phyloP scores from a whole-genome alignment of 2,888 invertebrate genomes.

The Polydrusus tereticollis region DNA sequence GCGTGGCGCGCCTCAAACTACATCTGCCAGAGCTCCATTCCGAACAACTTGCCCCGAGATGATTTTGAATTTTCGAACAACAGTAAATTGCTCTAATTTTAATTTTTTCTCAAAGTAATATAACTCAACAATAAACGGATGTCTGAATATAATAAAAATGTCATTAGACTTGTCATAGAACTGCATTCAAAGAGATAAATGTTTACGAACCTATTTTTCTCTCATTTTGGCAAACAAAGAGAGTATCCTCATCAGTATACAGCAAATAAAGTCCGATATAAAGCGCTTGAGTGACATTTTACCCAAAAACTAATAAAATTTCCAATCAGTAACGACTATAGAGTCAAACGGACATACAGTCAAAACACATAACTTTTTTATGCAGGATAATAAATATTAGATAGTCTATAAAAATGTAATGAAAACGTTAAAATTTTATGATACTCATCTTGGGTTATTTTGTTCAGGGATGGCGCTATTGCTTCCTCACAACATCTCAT shows the following conservation, averaged over 20 bases:
- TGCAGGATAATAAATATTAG: background rate
- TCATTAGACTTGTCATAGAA: no score
- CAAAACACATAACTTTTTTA: constrained; percentile 10
- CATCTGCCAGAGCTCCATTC: constrained; percentile 28
- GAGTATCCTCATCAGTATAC: background rate
- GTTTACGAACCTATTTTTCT: background rate
- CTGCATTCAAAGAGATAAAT: background rate
- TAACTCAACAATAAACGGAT: background rate
- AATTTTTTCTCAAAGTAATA: background rate
- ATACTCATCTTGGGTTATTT: background rate
- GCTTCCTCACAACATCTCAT: no score
- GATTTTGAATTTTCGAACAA: background rate
- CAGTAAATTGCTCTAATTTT: background rate
- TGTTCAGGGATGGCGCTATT: background rate
- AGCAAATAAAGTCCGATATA: background rate
- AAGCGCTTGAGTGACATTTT: background rate
- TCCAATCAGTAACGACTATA: constrained; percentile 5
- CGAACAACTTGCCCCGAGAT: constrained; percentile 5
- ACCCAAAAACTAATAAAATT: constrained; percentile 1
- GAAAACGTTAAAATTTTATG: background rate
- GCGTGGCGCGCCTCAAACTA: constrained; percentile 37
- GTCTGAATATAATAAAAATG: background rate
- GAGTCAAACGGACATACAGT: constrained; percentile 5
- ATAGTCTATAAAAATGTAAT: constrained; percentile 3
- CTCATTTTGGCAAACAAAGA: background rate